Evolutionary conservation across 2,797 vertebrate species (phyloP).

Genomic region (Corythornis leucogaster): DNA sequence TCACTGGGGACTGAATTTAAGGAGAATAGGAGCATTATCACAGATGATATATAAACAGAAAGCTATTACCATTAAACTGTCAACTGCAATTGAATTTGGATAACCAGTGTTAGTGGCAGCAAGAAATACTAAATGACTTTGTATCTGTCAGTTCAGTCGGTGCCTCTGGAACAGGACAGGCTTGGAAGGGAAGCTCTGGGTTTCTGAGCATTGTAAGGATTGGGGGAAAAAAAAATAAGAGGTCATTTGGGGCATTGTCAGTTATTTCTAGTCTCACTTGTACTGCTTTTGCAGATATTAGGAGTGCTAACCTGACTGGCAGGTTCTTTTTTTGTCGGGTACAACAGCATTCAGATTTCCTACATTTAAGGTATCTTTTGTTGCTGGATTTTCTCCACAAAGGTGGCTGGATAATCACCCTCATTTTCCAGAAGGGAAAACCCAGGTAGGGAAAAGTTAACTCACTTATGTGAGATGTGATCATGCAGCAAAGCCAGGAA

Average conservation of each 20-base stretch:
- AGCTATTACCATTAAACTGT: conserved; percentile 72
- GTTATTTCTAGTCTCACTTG: neutral
- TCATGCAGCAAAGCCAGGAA: neutral
- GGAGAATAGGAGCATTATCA: conserved; percentile 28
- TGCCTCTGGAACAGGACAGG: neutral
- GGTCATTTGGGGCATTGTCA: neutral
- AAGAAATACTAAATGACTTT: conserved; percentile 51
- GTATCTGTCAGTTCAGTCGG: neutral
- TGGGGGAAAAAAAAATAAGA: neutral
- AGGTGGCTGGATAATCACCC: neutral
- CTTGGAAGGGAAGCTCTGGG: neutral
- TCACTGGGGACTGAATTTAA: conserved; percentile 9
- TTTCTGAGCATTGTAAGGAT: neutral
- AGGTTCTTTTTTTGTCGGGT: neutral
- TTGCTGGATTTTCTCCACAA: neutral
- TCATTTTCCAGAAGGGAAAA: neutral
- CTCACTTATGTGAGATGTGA: neutral
- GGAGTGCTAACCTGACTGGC: neutral
- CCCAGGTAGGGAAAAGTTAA: neutral
- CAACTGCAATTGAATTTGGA: conserved; percentile 50
- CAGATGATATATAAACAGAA: conserved; percentile 58
- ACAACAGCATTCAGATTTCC: neutral
- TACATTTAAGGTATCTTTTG: neutral
- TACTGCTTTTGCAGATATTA: neutral
- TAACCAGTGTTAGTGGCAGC: conserved; percentile 9